Evolutionary conservation across 1,140 invertebrate species (phyloP).

Genomic region (Drosophila subobscura): DNA sequence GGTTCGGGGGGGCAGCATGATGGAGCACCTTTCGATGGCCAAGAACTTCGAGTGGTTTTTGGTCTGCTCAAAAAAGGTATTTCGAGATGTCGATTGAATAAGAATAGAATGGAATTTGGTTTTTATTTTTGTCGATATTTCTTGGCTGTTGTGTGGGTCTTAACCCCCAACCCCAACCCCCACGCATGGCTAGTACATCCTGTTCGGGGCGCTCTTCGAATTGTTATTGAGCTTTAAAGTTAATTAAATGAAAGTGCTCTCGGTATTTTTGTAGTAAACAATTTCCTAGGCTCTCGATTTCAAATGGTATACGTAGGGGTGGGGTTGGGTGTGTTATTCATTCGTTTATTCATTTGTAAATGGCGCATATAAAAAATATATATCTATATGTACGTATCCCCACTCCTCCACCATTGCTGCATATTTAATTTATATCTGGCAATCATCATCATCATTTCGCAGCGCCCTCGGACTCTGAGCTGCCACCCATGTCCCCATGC

Average conservation of each 20-base stretch:
- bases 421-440: constrained; percentile 79
- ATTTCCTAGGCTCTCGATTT: constrained; percentile 41
- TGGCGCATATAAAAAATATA: constrained; percentile 69
- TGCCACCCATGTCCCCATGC: constrained; percentile 42
- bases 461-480: constrained; percentile 46
- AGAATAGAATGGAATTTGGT: constrained; percentile 46
- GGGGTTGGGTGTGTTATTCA: constrained; percentile 35
- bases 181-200: too few relatives aligned
- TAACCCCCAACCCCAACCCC: too few relatives aligned
- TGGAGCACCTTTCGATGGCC: constrained; percentile 42
- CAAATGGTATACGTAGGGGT: constrained; percentile 26
- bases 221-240: too few relatives aligned
- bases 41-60: constrained; percentile 36
- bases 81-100: constrained; percentile 25
- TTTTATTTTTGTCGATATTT: neutral
- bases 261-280: neutral
- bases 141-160: too few relatives aligned
- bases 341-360: constrained; percentile 80
- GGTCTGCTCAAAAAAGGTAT: constrained; percentile 10
- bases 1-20: constrained; percentile 2
- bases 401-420: constrained; percentile 33
- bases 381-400: constrained; percentile 39
- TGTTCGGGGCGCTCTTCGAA: too few relatives aligned
- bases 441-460: constrained; percentile 47
- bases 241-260: too few relatives aligned